Base-by-base conservation (phyloP, 1,140 invertebrate species). In the Aphaenogaster rudis region DNA sequence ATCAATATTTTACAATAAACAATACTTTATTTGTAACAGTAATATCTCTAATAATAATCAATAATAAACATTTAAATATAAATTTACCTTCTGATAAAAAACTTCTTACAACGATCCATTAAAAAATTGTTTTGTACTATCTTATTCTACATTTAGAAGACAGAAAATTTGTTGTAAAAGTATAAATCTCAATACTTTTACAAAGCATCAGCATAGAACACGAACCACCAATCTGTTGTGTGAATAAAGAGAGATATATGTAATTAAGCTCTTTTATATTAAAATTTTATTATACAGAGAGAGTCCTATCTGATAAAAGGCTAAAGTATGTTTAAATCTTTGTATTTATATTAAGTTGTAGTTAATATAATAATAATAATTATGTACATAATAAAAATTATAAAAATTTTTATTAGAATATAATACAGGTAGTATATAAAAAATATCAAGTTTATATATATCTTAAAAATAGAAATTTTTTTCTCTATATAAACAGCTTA, bases 61-160 rank as follows among this genome's bases (percentile, higher is more conserved):
- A 9, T 42, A 42, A 61, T 17, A 76, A 45, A 61, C 71, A 54
- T 13, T 50, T 52, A 17, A 81, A 59, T 86, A 48, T 61, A 42
- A 28, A 39, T 76, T 86, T 82, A 92, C 91, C 89, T 93, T 89
- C 64, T 89, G 0, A 36, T 28, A 59, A 79, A 88, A 59, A 92
- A 61, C 69, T 87, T 88, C 71, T 72, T 93, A 28, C 48, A 90
- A 45, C 88, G 82, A 87, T 93, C 92, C 93, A 93, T 93, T 81
- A 78, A 82, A 78, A 78, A 42, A 76, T 52, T 67, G 13, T 78
- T 71, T 69, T n/a, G 33, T 59, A 64, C 21, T 63, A 67, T 76
- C 36, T 21, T 54, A 2, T 54, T 36, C 33, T n/a, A 8, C 15
- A 71, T 81, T 81, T 81, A 71, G 57, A 71, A 2, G 21, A 57